phyloP scores from a whole-genome alignment of 2,113 vertebrate genomes.

The Lophochroa leadbeateri region DNA sequence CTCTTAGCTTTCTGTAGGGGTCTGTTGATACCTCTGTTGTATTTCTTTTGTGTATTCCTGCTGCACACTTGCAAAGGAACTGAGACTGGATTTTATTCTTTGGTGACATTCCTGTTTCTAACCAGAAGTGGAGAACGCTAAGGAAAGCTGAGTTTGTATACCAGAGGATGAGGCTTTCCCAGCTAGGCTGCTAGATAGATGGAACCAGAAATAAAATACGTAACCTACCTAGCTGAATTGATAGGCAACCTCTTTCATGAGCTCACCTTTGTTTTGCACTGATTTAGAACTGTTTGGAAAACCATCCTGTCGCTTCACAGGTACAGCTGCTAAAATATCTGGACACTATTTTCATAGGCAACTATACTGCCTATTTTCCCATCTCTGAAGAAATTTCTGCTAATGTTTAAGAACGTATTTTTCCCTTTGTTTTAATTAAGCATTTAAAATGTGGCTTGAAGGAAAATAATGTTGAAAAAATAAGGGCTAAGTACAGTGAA shows the following conservation, averaged over 20 bases:
- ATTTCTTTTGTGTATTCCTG: background rate
- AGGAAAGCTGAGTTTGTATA: background rate
- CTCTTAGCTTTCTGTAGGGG: background rate
- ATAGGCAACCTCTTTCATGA: background rate
- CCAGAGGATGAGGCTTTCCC: background rate
- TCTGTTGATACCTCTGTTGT: background rate
- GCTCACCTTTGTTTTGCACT: rapidly evolving
- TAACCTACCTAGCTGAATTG: background rate
- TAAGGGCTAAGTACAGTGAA: background rate
- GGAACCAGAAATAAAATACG: background rate
- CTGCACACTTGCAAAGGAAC: rapidly evolving
- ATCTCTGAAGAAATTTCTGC: background rate
- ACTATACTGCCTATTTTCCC: background rate
- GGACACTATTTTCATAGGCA: background rate
- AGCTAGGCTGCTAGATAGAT: background rate
- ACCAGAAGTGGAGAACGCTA: background rate
- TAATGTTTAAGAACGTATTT: background rate
- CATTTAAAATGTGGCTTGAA: background rate
- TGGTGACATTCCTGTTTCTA: background rate
- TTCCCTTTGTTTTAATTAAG: background rate
- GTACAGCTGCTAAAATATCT: background rate
- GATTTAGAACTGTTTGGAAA: background rate
- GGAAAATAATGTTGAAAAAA: background rate
- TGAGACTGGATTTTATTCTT: background rate
- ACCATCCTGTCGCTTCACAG: background rate